These are phyloP conservation scores for Aphrophora alni DNA, from an alignment of 2,888 invertebrate species.

Conservation along the genomic window DNA sequence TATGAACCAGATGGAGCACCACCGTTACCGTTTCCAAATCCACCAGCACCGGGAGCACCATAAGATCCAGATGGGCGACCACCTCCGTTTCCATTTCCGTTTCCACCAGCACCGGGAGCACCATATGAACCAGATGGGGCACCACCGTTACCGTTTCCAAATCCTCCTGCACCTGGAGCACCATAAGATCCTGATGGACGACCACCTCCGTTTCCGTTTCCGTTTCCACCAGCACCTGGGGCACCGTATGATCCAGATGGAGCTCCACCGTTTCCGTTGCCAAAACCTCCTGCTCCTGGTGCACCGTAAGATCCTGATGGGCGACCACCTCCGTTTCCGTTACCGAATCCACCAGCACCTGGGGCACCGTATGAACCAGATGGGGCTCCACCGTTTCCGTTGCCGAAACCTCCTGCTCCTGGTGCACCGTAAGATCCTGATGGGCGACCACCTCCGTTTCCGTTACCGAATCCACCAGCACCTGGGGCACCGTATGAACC, in stretches of 20 bases:
- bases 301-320: slow-evolving; percentile 19
- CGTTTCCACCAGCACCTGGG: slow-evolving; percentile 20
- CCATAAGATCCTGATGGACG: slow-evolving; percentile 20
- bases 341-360: slow-evolving; percentile 23
- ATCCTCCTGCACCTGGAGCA: slow-evolving; percentile 12
- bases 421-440: slow-evolving; percentile 28
- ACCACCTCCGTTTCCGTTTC: slow-evolving; percentile 19
- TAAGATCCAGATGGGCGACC: slow-evolving; percentile 26
- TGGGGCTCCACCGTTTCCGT: slow-evolving; percentile 23
- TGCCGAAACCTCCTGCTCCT: slow-evolving; percentile 33
- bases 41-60: slow-evolving; percentile 32
- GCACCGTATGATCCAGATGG: slow-evolving; percentile 15
- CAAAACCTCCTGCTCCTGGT: slow-evolving; percentile 23
- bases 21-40: slow-evolving; percentile 31
- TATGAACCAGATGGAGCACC: slow-evolving; percentile 24
- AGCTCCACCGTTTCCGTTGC: slow-evolving; percentile 18
- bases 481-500: slow-evolving; percentile 32
- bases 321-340: slow-evolving; percentile 13
- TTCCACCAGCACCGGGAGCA: slow-evolving; percentile 21
- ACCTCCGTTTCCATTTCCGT: slow-evolving; percentile 29
- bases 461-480: slow-evolving; percentile 31
- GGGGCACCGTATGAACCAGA: slow-evolving; percentile 29
- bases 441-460: slow-evolving; percentile 26
- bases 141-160: slow-evolving; percentile 16
- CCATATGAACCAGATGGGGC: slow-evolving; percentile 18